Evolutionary conservation across 1,140 invertebrate genomes (phyloP).

Genomic region (Parapsyche elsis): DNA sequence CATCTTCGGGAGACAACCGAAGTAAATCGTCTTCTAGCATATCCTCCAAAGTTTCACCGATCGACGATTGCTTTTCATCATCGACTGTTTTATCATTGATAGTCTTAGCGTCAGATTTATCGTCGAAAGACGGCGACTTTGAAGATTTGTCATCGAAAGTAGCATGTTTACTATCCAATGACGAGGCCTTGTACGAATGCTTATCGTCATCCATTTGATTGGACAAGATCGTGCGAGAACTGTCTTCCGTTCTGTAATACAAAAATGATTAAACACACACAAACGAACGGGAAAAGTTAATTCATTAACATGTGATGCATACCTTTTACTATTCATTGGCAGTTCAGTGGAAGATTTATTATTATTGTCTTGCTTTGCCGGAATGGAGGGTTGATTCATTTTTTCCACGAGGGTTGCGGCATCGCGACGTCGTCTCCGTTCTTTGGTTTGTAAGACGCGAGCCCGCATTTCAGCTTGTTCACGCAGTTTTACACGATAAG

Average conservation of each 20-base stretch:
- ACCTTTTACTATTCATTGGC: neutral
- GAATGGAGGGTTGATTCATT: neutral
- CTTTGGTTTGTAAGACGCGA: conserved; percentile 50
- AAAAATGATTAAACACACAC: neutral
- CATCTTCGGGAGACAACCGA: conserved; percentile 48
- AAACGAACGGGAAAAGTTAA: neutral
- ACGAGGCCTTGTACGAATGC: neutral
- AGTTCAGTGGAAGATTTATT: neutral
- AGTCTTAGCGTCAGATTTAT: neutral
- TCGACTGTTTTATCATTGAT: conserved; percentile 20
- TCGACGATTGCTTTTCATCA: conserved; percentile 1
- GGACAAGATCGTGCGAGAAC: neutral
- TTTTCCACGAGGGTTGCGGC: conserved; percentile 39
- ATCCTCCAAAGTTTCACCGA: conserved; percentile 43
- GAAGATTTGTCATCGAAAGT: conserved; percentile 16
- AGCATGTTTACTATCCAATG: neutral
- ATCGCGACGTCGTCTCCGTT: conserved; percentile 47
- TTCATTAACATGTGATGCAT: neutral
- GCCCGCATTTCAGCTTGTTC: conserved; percentile 54
- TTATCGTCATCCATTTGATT: neutral
- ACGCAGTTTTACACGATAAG: conserved; percentile 43
- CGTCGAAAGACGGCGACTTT: neutral
- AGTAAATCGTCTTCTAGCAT: conserved; percentile 52
- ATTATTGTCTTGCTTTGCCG: neutral
- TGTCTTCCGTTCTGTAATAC: neutral